A percentile compares a stretch with the other conserved stretches of the same genome.
These are phyloP conservation scores for Theristicus caerulescens DNA, from an alignment of 2,113 vertebrate species.

Conservation along the genomic window DNA sequence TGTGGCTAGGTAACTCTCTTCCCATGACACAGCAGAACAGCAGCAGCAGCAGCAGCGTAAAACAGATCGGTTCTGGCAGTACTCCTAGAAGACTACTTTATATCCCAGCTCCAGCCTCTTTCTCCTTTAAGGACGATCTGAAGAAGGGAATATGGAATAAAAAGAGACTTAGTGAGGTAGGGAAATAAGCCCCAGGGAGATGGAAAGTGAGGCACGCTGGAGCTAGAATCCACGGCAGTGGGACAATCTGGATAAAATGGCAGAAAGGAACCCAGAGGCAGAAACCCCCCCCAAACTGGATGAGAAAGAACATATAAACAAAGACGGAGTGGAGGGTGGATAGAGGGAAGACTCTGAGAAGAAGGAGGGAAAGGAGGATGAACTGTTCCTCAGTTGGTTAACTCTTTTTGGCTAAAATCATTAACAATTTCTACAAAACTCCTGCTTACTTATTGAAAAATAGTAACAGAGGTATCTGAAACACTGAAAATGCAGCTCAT, in stretches of 20 bases:
- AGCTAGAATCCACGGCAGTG: not conserved
- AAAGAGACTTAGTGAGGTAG: not conserved
- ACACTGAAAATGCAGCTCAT: not conserved
- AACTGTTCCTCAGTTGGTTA: not conserved
- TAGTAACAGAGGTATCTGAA: not conserved
- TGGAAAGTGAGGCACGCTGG: not conserved
- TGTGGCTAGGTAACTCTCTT: conserved; percentile 48
- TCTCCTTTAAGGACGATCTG: not conserved
- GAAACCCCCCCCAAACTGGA: not conserved
- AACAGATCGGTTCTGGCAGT: conserved; percentile 70
- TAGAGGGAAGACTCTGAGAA: not conserved
- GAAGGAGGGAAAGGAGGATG: not conserved
- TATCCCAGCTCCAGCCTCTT: not conserved
- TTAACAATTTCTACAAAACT: not conserved
- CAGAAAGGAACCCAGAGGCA: not conserved
- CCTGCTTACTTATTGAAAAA: not conserved
- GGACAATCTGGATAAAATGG: not conserved
- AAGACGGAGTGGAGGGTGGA: not conserved
- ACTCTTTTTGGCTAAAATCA: not conserved
- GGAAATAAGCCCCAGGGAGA: not conserved
- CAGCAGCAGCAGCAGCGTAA: conserved; percentile 40
- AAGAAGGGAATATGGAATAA: not conserved
- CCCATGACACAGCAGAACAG: conserved; percentile 81
- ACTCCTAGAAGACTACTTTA: conserved; percentile 18
- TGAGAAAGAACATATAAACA: not conserved